Percentiles rank a stretch among this genome's conserved stretches.
These are phyloP conservation scores for Machimus rusticus DNA, from an alignment of 2,888 invertebrate genomes.

Conservation along the genomic window DNA sequence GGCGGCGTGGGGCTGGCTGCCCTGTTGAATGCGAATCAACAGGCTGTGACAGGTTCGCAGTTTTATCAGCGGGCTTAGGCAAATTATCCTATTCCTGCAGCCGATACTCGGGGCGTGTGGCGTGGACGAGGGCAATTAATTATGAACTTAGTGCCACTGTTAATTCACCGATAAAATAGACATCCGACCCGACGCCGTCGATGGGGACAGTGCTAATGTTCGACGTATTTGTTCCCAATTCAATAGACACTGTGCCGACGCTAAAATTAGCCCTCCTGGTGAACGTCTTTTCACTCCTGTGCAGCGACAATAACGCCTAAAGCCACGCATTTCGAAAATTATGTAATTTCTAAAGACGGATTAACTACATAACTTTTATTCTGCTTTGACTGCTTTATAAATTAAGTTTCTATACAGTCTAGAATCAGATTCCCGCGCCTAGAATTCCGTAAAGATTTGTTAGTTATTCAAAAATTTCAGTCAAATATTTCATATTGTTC, in stretches of 20 bases:
- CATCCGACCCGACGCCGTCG: background rate
- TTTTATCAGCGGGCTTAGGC: background rate
- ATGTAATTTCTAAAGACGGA: background rate
- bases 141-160: conserved; percentile 41
- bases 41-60: conserved; percentile 15
- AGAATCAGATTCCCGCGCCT: too few relatives aligned
- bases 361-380: background rate
- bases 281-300: background rate
- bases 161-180: conserved; percentile 43
- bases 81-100: conserved; percentile 17
- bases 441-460: too few relatives aligned
- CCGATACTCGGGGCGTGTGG: conserved; percentile 1
- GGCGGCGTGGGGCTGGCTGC: background rate
- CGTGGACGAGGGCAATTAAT: conserved; percentile 42
- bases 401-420: background rate
- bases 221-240: background rate
- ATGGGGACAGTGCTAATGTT: background rate
- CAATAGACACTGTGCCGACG: background rate
- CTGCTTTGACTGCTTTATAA: background rate
- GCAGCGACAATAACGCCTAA: background rate
- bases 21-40: conserved; percentile 46
- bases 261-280: background rate
- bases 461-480: too few relatives aligned
- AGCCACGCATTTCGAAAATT: background rate
- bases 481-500: too few relatives aligned